Evolutionary conservation across 2,113 vertebrate genomes (phyloP), one percentile per base, ranked within the genome.

Genomic region (Prunella himalayana): DNA sequence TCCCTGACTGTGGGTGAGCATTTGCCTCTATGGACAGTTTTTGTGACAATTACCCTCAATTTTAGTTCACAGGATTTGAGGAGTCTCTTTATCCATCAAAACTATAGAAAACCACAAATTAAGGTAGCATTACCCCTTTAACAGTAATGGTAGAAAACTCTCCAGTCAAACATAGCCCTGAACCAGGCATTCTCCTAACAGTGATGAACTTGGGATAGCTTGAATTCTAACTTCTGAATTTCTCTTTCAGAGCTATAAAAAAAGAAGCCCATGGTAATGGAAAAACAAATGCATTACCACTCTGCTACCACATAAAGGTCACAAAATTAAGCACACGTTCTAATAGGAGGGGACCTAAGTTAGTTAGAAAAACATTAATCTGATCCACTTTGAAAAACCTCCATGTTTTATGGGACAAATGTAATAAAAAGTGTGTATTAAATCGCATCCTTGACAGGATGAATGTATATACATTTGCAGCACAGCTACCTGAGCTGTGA

Each of bases 241-340:
- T 77, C 23, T 86, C 44, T 72, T 86, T 86, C 49, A 64, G 5
- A 53, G 16, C 12, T 20, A 17, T 53, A 66, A 53, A 66, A 70
- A 35, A 7, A 70, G 18, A 81, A 73, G 18, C 11, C 42, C 37
- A 35, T 2, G 1, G 2, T 57, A 53, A 85, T 31, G 28, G 39
- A 13, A 19, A 77, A 78, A 65, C 2, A 6, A 61, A 49, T 0
- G 0, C 2, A 2, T 57, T 82, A 61, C 11, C 22, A 37, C 9
- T 59, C 20, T 61, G 27, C 50, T 37, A 20, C 28, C 9, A 65
- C 3, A 19, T 49, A 49, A 85, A 53, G n/a, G 22, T 21, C 24
- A 49, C 39, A 63, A 84, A 90, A 68, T 25, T 50, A 65, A 66
- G 37, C 18, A 25, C 4, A 13, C 1, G 2, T 24, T 65, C n/a